Evolutionary conservation across 53 echinoderm and acorn worm genomes (phyloP).

Genomic region (Pentamera pediparva): DNA sequence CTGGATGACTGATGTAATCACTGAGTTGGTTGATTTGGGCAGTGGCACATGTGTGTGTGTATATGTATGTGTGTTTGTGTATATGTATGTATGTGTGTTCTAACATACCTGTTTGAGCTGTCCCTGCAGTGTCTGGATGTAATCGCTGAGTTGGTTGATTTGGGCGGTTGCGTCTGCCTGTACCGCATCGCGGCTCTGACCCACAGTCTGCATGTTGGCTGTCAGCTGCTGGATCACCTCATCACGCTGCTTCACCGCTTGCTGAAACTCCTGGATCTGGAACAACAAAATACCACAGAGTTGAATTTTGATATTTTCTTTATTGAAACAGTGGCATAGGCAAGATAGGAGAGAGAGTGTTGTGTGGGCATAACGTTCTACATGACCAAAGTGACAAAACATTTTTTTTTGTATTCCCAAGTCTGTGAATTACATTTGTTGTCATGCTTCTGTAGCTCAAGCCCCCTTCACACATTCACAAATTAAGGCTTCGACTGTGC

Average conservation of each 20-base stretch:
- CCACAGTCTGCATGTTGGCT: conserved; percentile 64
- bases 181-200: conserved; percentile 75
- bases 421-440: no score
- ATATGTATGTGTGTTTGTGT: neutral
- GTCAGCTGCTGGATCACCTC: conserved; percentile 91
- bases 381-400: no score
- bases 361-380: no score
- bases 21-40: neutral
- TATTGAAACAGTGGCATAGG: no score
- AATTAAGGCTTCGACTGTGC: no score
- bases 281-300: neutral
- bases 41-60: neutral
- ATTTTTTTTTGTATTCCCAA: no score
- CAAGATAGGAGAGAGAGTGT: no score
- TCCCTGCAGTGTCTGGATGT: conserved; percentile 68
- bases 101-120: conserved; percentile 63
- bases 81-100: neutral
- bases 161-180: conserved; percentile 68
- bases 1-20: no score
- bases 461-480: no score
- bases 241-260: conserved; percentile 77
- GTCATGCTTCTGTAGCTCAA: no score
- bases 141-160: conserved; percentile 57
- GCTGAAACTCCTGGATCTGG: conserved; percentile 95
- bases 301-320: no score